These are phyloP conservation scores for Mus spretus DNA, from an alignment of 2,797 vertebrate genomes.

Conservation along the genomic window DNA sequence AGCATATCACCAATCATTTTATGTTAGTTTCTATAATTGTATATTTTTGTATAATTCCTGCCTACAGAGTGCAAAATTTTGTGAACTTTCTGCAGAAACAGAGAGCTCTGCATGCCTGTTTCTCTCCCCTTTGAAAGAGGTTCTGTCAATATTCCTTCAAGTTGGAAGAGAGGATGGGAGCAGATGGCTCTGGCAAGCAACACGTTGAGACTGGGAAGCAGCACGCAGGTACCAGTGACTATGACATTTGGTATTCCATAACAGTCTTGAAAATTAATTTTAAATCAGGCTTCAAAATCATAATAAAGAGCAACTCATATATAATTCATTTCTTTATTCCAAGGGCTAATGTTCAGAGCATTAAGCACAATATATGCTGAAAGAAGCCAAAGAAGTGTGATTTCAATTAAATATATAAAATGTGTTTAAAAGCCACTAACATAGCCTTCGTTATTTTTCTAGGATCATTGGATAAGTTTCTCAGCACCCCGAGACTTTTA, in stretches of 20 bases:
- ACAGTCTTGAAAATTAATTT: conserved; percentile 82
- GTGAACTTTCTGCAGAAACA: conserved; percentile 75
- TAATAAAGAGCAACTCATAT: conserved; percentile 84
- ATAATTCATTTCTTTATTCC: conserved; percentile 82
- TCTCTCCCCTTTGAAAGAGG: conserved; percentile 72
- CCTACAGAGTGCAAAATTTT: conserved; percentile 65
- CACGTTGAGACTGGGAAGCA: conserved; percentile 75
- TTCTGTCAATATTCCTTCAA: conserved; percentile 82
- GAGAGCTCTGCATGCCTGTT: conserved; percentile 55
- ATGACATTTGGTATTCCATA: conserved; percentile 80
- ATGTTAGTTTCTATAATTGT: conserved; percentile 56
- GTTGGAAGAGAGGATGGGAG: conserved; percentile 62
- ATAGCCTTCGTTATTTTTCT: conserved; percentile 76
- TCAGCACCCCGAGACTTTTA: conserved; percentile 58
- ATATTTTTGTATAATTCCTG: conserved; percentile 64
- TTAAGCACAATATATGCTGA: conserved; percentile 75
- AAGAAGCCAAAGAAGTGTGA: conserved; percentile 65
- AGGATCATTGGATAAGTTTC: conserved; percentile 61
- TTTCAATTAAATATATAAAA: conserved; percentile 73
- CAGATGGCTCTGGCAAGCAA: conserved; percentile 81
- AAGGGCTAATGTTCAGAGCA: conserved; percentile 75
- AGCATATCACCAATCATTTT: conserved; percentile 74
- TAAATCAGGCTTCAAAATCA: conserved; percentile 83
- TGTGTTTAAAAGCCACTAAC: conserved; percentile 66
- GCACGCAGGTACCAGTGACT: conserved; percentile 74